Conservation (phyloP, 2,113 vertebrate species). For the Thamnaconus septentrionalis region DNA sequence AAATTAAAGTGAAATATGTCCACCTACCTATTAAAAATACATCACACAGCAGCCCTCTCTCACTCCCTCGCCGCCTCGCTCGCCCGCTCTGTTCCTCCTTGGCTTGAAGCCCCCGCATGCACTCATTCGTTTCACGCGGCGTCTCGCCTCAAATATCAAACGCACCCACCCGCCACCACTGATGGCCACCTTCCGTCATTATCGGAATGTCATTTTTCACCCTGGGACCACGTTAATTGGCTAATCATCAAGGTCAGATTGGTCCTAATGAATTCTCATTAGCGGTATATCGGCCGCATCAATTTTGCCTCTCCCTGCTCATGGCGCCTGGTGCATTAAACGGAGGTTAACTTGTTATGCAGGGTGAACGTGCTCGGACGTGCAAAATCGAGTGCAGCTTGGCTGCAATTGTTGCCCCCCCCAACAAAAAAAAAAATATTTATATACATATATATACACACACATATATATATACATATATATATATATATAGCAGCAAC, state of each 20-base stretch:
- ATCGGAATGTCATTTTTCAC: conserved; percentile 38
- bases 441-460: too few species aligned
- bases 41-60: conserved; percentile 33
- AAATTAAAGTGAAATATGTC: conserved; percentile 50
- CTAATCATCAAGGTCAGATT: conserved; percentile 43
- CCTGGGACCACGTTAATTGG: conserved; percentile 30
- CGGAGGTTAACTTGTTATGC: not conserved
- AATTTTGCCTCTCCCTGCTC: not conserved
- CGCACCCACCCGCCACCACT: not conserved
- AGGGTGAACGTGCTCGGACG: not conserved
- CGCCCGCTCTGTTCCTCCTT: too few species aligned
- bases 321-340: not conserved
- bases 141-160: too few species aligned
- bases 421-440: too few species aligned
- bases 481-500: too few species aligned
- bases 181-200: conserved; percentile 13
- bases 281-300: conserved; percentile 23
- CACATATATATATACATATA: too few species aligned
- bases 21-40: conserved; percentile 54
- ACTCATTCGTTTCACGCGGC: too few species aligned
- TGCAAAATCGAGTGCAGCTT: conserved; percentile 12
- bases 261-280: conserved; percentile 48
- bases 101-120: too few species aligned
- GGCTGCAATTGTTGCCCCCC: not conserved
- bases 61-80: not conserved